A percentile compares a stretch with the other conserved stretches of the same genome.
phyloP scores from a whole-genome alignment of 2,888 invertebrate species.

The Cataglyphis altisquamis region DNA sequence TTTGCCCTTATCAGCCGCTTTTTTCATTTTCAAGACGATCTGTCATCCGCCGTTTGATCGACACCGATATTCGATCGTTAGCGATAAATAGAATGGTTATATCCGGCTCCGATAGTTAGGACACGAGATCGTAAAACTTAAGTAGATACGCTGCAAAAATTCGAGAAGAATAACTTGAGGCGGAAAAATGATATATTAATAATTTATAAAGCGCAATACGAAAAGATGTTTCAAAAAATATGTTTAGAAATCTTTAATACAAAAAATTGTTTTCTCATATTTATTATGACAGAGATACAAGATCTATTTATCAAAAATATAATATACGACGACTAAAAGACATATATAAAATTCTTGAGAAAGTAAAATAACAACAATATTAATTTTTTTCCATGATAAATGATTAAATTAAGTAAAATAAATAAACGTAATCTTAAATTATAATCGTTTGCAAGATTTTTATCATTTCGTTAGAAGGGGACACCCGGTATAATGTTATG shows the following conservation, averaged over 20 bases:
- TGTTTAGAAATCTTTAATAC: neutral
- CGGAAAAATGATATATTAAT: neutral
- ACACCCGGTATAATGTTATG: constrained; percentile 68
- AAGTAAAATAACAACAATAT: neutral
- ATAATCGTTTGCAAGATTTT: neutral
- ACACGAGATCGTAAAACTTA: neutral
- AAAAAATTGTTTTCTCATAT: neutral
- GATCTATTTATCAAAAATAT: neutral
- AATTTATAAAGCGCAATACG: neutral
- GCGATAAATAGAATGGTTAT: constrained; percentile 33
- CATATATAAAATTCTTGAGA: neutral
- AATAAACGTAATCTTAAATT: neutral
- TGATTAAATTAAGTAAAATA: neutral
- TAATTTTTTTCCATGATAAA: neutral
- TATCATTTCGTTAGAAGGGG: constrained; percentile 17
- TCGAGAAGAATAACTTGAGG: neutral
- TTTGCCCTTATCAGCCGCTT: constrained; percentile 43
- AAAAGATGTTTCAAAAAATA: neutral
- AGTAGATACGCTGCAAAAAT: constrained; percentile 6
- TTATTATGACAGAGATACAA: neutral
- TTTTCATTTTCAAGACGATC: constrained; percentile 45
- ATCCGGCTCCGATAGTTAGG: constrained; percentile 31
- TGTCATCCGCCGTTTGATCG: constrained; percentile 46
- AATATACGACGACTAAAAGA: neutral
- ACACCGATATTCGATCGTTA: constrained; percentile 43